phyloP scores from a whole-genome alignment of 2,113 vertebrate species.

The Pan troglodytes region DNA sequence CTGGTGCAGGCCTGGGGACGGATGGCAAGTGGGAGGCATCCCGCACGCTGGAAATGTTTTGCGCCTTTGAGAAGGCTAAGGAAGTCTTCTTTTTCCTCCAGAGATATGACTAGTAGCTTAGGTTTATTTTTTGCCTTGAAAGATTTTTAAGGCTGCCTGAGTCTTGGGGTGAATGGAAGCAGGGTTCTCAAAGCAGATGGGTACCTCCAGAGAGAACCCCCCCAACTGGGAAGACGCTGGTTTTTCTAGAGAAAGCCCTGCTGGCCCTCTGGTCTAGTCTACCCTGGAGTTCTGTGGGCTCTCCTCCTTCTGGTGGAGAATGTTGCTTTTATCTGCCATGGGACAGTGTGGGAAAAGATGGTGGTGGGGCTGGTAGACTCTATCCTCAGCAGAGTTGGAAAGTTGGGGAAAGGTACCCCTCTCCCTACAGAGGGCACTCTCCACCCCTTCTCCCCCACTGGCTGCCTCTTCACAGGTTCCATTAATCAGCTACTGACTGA shows the following conservation, averaged over 20 bases:
- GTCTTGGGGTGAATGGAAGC: neutral
- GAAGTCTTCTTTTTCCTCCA: neutral
- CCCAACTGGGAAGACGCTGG: neutral
- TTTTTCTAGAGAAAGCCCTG: neutral
- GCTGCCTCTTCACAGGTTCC: accelerated
- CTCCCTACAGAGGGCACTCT: no score
- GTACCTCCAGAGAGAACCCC: neutral
- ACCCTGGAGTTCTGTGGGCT: no score
- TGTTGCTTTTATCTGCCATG: accelerated
- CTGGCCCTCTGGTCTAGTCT: neutral
- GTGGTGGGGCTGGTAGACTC: neutral
- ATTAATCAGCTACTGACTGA: no score
- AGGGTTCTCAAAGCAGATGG: neutral
- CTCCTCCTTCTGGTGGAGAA: no score
- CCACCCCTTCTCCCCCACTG: neutral
- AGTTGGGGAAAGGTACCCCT: neutral
- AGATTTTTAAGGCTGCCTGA: neutral
- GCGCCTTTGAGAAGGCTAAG: neutral
- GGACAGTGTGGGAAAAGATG: neutral
- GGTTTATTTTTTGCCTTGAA: neutral
- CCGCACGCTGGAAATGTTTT: neutral
- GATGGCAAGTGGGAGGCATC: neutral
- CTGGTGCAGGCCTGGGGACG: neutral
- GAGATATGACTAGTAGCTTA: neutral
- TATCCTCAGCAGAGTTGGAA: neutral